phyloP scores from a whole-genome alignment of 2,888 invertebrate species.

The Subacronicta megacephala region DNA sequence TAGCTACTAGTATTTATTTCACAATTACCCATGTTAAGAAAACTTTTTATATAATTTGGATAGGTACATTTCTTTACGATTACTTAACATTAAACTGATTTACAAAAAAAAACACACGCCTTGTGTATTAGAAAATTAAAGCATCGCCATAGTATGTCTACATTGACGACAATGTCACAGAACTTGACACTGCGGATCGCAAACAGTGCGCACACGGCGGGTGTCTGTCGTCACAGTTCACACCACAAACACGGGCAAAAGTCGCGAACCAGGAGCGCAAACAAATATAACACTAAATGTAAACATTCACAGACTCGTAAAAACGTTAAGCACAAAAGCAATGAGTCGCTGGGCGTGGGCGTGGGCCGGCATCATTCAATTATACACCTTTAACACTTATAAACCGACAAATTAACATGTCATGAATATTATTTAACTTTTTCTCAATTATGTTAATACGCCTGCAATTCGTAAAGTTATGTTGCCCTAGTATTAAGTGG shows the following conservation, averaged over 20 bases:
- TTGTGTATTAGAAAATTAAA: slow-evolving; percentile 16
- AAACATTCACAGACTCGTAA: slow-evolving; percentile 61
- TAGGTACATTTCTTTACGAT: slow-evolving; percentile 7
- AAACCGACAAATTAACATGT: slow-evolving; percentile 84
- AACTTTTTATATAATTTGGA: slow-evolving; percentile 12
- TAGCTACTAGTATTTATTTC: slow-evolving; percentile 33
- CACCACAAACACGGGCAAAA: slow-evolving; percentile 4
- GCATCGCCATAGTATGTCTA: slow-evolving; percentile 9
- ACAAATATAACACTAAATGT: slow-evolving; percentile 51
- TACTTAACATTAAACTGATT: slow-evolving; percentile 10
- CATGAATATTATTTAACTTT: slow-evolving; percentile 87
- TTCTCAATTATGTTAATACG: slow-evolving; percentile 80
- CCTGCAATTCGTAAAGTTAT: slow-evolving; percentile 65
- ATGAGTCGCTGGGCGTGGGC: slow-evolving; percentile 52
- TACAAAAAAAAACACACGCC: slow-evolving; percentile 15
- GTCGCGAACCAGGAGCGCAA: slow-evolving; percentile 34
- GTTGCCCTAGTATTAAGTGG: slow-evolving; percentile 80
- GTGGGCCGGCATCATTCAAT: slow-evolving; percentile 74
- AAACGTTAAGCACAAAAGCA: slow-evolving; percentile 64
- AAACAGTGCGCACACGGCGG: slow-evolving; percentile 19
- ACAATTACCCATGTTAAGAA: slow-evolving; percentile 32
- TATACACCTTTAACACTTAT: slow-evolving; percentile 81
- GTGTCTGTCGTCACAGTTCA: slow-evolving; percentile 7
- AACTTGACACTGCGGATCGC: slow-evolving; percentile 15
- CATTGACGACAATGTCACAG: slow-evolving; percentile 12